Evolutionary conservation across 1,140 invertebrate species (phyloP), one percentile per base, ranked within the genome.

Genomic region (Myzus persicae): DNA sequence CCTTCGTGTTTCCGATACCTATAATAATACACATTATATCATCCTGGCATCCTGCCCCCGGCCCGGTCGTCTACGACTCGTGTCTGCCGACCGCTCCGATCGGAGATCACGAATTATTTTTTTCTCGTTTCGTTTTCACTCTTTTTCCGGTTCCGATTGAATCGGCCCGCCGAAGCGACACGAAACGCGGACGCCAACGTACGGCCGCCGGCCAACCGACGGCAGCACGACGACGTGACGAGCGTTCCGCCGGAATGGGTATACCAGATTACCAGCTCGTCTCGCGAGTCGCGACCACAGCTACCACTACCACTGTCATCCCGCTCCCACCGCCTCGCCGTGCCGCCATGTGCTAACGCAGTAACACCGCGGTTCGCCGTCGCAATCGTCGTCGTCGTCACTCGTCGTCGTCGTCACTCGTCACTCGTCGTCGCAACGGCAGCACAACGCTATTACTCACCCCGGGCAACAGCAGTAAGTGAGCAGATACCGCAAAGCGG

Each of bases 281-380:
- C 31, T n/a, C 31, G 54, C 38, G 38, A 26, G 11, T n/a, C 11
- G 31, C 38, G 38, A 84, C 81, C 81, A 82, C 76, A 24, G 38
- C n/a, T 20, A 46, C 85, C 87, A 48, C 87, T 24, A 51, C 44
- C 87, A 46, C 46, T n/a, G 42, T 22, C 38, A 54, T n/a, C n/a
- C 40, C 82, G 87, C 48, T 40, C 22, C 88, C 88, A 48, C 59
- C 59, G 31, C 59, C n/a, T n/a, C 26, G 88, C 88, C 88, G 38
- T 89, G 48, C 14, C 38, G 48, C 87, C 88, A 89, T 89, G 88
- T 89, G 88, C 88, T 89, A n/a, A 54, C 24, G 48, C 87, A 46
- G 31, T 89, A 44, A 89, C 36, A 89, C 87, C 87, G 24, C 46
- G 20, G 87, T 89, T 51, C 24, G 46, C 36, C 46, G 87, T 89